Conservation (phyloP, 1,140 invertebrate species). For the Argopecten irradians region DNA sequence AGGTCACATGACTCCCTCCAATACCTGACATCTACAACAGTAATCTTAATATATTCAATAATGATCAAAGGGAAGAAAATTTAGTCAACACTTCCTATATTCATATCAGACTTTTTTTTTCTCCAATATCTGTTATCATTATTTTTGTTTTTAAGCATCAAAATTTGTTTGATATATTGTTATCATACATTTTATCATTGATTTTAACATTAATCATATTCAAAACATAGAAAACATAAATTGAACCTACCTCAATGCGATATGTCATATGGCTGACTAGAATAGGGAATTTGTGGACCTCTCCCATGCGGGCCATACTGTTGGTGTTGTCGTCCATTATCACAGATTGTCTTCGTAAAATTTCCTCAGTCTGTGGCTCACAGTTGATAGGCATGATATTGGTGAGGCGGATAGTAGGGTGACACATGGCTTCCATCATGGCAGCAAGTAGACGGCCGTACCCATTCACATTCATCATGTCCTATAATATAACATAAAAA, state of each 20-base stretch:
- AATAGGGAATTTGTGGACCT: slow-evolving; percentile 86
- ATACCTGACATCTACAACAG: slow-evolving; percentile 67
- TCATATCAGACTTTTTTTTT: neutral
- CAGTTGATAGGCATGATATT: slow-evolving; percentile 86
- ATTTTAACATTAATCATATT: neutral
- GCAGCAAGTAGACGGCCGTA: slow-evolving; percentile 86
- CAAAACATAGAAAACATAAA: neutral
- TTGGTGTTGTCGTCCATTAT: slow-evolving; percentile 79
- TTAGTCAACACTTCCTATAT: neutral
- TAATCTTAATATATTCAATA: neutral
- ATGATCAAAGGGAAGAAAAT: neutral
- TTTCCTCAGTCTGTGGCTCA: slow-evolving; percentile 77
- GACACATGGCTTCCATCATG: slow-evolving; percentile 88
- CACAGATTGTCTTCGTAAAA: slow-evolving; percentile 70
- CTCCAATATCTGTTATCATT: neutral
- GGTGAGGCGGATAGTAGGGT: slow-evolving; percentile 86
- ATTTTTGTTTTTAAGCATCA: too few species aligned
- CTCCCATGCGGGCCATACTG: slow-evolving; percentile 78
- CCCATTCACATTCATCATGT: slow-evolving; percentile 72
- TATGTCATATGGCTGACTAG: slow-evolving; percentile 89
- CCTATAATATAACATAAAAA: slow-evolving; percentile 63
- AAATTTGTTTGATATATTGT: too few species aligned
- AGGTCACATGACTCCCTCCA: slow-evolving; percentile 81
- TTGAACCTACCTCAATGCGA: slow-evolving; percentile 81
- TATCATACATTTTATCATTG: neutral